phyloP scores from a whole-genome alignment of 2,888 invertebrate species.

The Dryadula phaetusa region DNA sequence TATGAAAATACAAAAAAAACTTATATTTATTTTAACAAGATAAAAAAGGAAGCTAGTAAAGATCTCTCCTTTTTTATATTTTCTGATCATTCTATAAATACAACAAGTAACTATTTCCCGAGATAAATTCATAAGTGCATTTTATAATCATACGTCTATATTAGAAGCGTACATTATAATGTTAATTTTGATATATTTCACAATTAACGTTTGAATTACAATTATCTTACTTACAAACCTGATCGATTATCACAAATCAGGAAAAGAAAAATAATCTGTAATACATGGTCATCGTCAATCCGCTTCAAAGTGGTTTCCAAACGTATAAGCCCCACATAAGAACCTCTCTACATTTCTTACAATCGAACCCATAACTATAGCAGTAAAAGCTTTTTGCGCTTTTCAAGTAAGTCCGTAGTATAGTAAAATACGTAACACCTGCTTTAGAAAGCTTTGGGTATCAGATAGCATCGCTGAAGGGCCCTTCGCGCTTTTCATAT shows the following conservation, averaged over 20 bases:
- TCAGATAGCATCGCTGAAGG: constrained; percentile 28
- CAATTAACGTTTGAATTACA: too few relatives aligned
- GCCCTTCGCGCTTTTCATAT: constrained; percentile 27
- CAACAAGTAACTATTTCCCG: too few relatives aligned
- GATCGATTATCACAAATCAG: not conserved
- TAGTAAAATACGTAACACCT: constrained; percentile 24
- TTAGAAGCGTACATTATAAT: too few relatives aligned
- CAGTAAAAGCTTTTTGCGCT: constrained; percentile 4
- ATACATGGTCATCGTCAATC: not conserved
- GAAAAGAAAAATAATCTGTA: not conserved
- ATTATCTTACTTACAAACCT: not conserved
- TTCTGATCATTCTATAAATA: too few relatives aligned
- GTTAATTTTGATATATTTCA: too few relatives aligned
- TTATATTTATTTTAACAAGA: too few relatives aligned
- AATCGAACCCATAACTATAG: not conserved
- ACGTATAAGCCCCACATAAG: constrained; percentile 9
- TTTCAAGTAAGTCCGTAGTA: constrained; percentile 4
- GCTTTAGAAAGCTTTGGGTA: constrained; percentile 14
- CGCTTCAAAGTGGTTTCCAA: constrained; percentile 3
- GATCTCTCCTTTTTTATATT: too few relatives aligned
- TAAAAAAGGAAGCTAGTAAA: too few relatives aligned
- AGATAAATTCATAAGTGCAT: too few relatives aligned
- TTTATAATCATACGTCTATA: too few relatives aligned
- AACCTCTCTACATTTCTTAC: not conserved
- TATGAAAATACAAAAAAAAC: too few relatives aligned